These are phyloP conservation scores for Perca flavescens DNA, from an alignment of 2,113 vertebrate species.

Conservation along the genomic window DNA sequence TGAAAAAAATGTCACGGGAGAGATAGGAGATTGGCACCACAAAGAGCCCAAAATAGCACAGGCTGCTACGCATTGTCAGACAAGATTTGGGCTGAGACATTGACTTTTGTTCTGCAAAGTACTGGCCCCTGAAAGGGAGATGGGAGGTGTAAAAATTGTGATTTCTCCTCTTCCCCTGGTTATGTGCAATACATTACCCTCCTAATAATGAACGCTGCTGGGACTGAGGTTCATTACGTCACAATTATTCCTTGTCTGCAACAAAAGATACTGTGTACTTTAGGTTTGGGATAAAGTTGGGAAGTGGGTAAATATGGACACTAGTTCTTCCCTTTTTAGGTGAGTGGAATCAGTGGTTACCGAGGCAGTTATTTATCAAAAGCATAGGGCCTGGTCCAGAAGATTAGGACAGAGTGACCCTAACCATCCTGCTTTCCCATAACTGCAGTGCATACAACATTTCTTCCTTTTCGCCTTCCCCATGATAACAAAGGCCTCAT, in stretches of 20 bases:
- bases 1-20: conserved; percentile 99
- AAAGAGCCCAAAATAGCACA: conserved; percentile 98
- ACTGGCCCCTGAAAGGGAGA: conserved; percentile 93
- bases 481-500: conserved; percentile 92
- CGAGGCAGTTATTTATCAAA: conserved; percentile 91
- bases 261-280: conserved; percentile 87
- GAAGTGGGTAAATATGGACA: conserved; percentile 81
- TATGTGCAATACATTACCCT: conserved; percentile 90
- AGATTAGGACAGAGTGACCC: conserved; percentile 92
- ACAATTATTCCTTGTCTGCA: conserved; percentile 90
- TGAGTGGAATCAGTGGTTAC: conserved; percentile 87
- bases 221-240: conserved; percentile 90
- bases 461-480: conserved; percentile 89
- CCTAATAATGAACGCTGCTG: conserved; percentile 89
- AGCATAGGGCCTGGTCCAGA: conserved; percentile 86
- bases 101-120: conserved; percentile 98
- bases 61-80: conserved; percentile 99
- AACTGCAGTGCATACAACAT: conserved; percentile 91
- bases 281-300: conserved; percentile 80
- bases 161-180: conserved; percentile 90
- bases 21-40: conserved; percentile 99
- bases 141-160: conserved; percentile 93
- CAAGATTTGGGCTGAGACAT: conserved; percentile 98
- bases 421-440: conserved; percentile 90
- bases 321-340: conserved; percentile 86